These are phyloP conservation scores for Tetranychus urticae DNA, from an alignment of 1,140 invertebrate genomes.

Conservation along the genomic window DNA sequence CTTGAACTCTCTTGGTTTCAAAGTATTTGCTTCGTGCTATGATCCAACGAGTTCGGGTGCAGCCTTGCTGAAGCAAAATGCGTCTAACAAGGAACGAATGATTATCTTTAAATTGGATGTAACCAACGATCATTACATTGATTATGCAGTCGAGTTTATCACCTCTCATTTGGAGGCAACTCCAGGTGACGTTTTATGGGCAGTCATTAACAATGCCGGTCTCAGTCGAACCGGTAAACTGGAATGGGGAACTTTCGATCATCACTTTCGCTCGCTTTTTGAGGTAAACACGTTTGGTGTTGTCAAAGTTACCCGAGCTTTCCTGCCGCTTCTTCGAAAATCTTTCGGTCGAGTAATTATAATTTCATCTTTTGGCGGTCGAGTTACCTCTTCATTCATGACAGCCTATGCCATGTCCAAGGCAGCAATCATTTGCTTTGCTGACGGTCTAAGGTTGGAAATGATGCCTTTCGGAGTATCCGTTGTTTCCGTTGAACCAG, in stretches of 20 bases:
- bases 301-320: conserved; percentile 7
- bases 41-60: conserved; percentile 12
- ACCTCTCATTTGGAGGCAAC: neutral
- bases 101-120: conserved; percentile 23
- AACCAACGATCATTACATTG: conserved; percentile 14
- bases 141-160: neutral
- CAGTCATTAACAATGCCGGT: neutral
- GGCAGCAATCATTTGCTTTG: conserved; percentile 5
- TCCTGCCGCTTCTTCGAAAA: conserved; percentile 9
- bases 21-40: conserved; percentile 26
- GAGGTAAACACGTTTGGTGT: conserved; percentile 11
- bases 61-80: conserved; percentile 13
- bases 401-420: conserved; percentile 11
- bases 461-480: conserved; percentile 23
- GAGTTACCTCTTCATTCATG: conserved; percentile 3
- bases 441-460: conserved; percentile 9
- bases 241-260: conserved; percentile 13
- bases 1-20: conserved; percentile 21
- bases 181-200: neutral
- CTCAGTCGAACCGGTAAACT: conserved; percentile 21
- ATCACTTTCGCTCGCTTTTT: conserved; percentile 6
- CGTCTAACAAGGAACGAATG: conserved; percentile 10
- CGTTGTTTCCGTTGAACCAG: conserved; percentile 26
- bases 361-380: conserved; percentile 2
- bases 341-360: conserved; percentile 12